These are phyloP conservation scores for Actinostola sp. DNA, from an alignment of 92 coral and sea anemone species.

Conservation along the genomic window DNA sequence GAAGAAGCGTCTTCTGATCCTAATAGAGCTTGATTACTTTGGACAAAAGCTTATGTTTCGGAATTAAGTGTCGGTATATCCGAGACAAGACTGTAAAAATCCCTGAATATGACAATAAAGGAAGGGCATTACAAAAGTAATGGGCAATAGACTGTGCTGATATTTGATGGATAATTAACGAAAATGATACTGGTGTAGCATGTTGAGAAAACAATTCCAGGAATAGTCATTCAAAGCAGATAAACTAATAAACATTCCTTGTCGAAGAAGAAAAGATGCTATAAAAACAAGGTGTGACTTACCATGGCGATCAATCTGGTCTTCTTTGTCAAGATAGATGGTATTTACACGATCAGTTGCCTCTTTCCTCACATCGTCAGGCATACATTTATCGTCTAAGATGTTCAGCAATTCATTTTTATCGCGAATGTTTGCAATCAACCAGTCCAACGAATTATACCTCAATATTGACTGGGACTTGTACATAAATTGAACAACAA, in stretches of 20 bases:
- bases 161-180: too few species aligned
- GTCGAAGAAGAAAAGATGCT: neutral
- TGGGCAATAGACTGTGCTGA: too few species aligned
- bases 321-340: conserved; percentile 35
- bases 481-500: conserved; percentile 90
- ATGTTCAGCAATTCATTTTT: conserved; percentile 75
- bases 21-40: too few species aligned
- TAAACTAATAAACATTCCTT: neutral
- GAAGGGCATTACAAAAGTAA: too few species aligned
- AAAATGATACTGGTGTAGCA: too few species aligned
- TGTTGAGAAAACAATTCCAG: too few species aligned
- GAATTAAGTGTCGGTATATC: too few species aligned
- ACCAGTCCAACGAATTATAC: conserved; percentile 96
- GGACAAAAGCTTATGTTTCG: too few species aligned
- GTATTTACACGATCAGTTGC: conserved; percentile 88
- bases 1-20: too few species aligned
- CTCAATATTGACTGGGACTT: conserved; percentile 88
- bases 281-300: conserved; percentile 15
- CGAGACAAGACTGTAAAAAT: too few species aligned
- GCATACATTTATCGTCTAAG: conserved; percentile 84
- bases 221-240: too few species aligned
- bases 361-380: conserved; percentile 92
- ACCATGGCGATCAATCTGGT: conserved; percentile 30
- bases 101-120: too few species aligned
- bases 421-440: conserved; percentile 86